Conservation (phyloP, 2,888 invertebrate species). For the Liodrosophila aerea region DNA sequence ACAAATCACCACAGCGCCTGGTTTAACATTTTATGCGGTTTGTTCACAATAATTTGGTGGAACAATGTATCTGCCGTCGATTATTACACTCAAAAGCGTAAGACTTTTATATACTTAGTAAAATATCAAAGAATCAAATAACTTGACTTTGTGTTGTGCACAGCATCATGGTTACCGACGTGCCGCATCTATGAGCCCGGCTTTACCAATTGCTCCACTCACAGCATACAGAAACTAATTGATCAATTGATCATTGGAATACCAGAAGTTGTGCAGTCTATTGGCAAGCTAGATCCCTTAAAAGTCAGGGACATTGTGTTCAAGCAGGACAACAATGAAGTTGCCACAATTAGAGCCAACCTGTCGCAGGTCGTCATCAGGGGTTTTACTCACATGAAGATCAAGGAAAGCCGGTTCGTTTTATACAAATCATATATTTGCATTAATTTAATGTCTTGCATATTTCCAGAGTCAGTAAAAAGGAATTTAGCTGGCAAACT, state of each 20-base stretch:
- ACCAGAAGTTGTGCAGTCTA: slow-evolving; percentile 78
- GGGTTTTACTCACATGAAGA: slow-evolving; percentile 86
- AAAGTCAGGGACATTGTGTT: slow-evolving; percentile 86
- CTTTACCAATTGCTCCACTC: slow-evolving; percentile 87
- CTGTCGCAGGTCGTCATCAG: slow-evolving; percentile 86
- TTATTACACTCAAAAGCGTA: slow-evolving; percentile 69
- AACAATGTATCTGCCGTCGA: slow-evolving; percentile 4
- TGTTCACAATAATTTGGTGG: slow-evolving; percentile 27
- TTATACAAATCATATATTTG: not conserved
- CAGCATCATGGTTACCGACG: slow-evolving; percentile 87
- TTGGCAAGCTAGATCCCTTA: slow-evolving; percentile 86
- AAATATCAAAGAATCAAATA: no score
- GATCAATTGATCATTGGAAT: slow-evolving; percentile 84
- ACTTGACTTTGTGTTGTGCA: no score
- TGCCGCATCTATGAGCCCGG: slow-evolving; percentile 86
- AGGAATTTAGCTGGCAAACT: slow-evolving; percentile 87
- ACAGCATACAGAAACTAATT: slow-evolving; percentile 84
- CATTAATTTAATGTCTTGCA: no score
- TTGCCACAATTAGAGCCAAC: slow-evolving; percentile 88
- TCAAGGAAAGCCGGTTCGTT: slow-evolving; percentile 85
- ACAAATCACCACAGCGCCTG: not conserved
- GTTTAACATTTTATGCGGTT: slow-evolving; percentile 9
- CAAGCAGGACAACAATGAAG: slow-evolving; percentile 88
- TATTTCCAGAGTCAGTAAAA: slow-evolving; percentile 84
- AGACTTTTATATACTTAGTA: no score